Conservation (phyloP, 2,113 vertebrate species). For the Hyaena hyaena region DNA sequence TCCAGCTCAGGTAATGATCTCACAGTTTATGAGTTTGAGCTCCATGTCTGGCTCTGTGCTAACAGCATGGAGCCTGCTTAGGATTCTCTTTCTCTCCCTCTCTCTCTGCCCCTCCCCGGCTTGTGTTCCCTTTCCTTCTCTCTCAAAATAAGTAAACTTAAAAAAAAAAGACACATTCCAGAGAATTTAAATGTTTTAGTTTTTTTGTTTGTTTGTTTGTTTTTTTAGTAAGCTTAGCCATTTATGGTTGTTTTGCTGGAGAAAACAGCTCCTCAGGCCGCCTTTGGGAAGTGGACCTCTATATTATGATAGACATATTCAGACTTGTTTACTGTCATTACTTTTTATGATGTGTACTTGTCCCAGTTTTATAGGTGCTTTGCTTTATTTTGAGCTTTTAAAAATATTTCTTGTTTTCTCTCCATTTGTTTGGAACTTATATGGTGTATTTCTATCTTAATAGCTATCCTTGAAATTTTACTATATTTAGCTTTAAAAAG, state of each 20-base stretch:
- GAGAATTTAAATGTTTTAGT: neutral
- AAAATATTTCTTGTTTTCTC: neutral
- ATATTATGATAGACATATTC: neutral
- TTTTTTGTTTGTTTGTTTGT: neutral
- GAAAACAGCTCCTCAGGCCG: accelerated
- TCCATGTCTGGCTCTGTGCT: too few species aligned
- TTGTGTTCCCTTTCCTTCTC: too few species aligned
- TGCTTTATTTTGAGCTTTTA: neutral
- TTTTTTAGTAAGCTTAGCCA: neutral
- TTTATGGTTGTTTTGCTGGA: neutral
- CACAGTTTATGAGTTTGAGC: too few species aligned
- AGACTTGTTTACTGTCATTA: neutral
- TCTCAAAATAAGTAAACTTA: neutral
- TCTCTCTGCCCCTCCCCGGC: too few species aligned
- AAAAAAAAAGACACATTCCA: neutral
- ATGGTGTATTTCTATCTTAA: neutral
- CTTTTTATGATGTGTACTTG: neutral
- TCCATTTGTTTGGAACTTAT: neutral
- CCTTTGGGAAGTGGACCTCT: neutral
- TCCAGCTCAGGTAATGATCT: too few species aligned
- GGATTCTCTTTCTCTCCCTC: too few species aligned
- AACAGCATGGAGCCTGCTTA: too few species aligned
- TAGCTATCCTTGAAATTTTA: neutral
- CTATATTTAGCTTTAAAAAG: neutral
- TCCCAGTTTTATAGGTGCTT: neutral